Base-by-base conservation (phyloP, 53 echinoderm and acorn worm species). In the Hippasteria phrygiana region DNA sequence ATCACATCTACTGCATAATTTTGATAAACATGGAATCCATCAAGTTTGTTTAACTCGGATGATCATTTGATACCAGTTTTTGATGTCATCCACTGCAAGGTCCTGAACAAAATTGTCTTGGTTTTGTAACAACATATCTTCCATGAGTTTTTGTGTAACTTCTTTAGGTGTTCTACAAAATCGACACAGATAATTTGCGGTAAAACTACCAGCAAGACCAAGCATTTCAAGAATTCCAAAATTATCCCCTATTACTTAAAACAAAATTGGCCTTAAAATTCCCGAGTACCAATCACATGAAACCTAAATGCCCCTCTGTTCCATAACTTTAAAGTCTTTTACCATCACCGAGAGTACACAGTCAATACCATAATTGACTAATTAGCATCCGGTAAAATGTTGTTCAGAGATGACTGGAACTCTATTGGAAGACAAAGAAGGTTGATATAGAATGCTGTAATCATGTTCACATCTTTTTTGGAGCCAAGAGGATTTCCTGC, bases 161-260 rank as follows among this genome's bases (percentile, higher is more conserved):
- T 51, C 80, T 43, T 50, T 81, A 51, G 55, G 54, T 22, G 81
- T 43, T 77, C 67, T 88, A 48, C 89, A 88, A 77, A 67, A 66
- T 39, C 89, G 48, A 80, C 90, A 90, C 33, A 71, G 71, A 55
- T 20, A 80, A 55, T 90, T 90, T 53, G 90, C 90, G 55, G n/a
- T 70, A 29, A 90, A 90, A 50, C 90, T 90, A 13, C 90, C 90
- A n/a, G 71, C 90, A 90, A 80, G 81, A 54, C 90, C 79, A 20
- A 90, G 79, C 51, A 80, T 26, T 65, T 78, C 80, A 71, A 81
- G 79, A 39, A 90, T 54, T 51, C 90, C 90, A 31, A 90, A 31
- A 59, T 90, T 90, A 43, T 90, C 90, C 35, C 90, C 90, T 26
- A 90, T 90, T 47, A 55, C 90, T 66, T 90, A 81, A 38, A 90